Evolutionary conservation across 2,113 vertebrate species (phyloP).

Genomic region (Mola mola): DNA sequence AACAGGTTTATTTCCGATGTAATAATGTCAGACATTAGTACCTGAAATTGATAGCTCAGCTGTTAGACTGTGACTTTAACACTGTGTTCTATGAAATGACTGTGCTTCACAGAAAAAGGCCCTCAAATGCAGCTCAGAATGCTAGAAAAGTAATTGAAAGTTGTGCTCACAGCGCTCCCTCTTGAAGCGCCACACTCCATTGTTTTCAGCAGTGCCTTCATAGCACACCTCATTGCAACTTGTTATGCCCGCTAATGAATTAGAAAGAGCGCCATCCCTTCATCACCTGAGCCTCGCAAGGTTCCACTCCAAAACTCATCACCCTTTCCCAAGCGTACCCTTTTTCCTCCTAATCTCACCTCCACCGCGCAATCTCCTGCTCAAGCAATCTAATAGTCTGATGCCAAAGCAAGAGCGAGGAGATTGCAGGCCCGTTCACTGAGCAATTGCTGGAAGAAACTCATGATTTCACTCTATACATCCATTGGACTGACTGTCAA

Average conservation of each 20-base stretch:
- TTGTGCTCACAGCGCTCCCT: conserved; percentile 9
- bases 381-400: conserved; percentile 54
- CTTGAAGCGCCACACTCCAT: conserved; percentile 1
- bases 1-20: too few species aligned
- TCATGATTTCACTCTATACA: conserved; percentile 28
- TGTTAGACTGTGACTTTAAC: neutral
- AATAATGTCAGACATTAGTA: too few species aligned
- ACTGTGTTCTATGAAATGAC: conserved; percentile 2
- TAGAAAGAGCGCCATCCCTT: conserved; percentile 30
- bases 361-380: conserved; percentile 3
- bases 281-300: conserved; percentile 48
- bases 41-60: too few species aligned
- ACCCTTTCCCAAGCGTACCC: conserved; percentile 10
- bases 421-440: conserved; percentile 46
- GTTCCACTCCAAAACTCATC: conserved; percentile 44
- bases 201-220: conserved; percentile 11
- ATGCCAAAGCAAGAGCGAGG: conserved; percentile 32
- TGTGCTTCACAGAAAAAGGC: neutral
- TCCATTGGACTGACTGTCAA: neutral
- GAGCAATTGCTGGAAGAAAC: conserved; percentile 18
- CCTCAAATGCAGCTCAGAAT: neutral
- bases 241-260: conserved; percentile 43
- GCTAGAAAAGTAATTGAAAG: neutral
- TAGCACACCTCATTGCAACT: conserved; percentile 29
- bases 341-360: conserved; percentile 34